Percentiles rank a stretch among this genome's conserved stretches.
Conservation (phyloP, 2,888 invertebrate species). For the Clistopyga incitator region DNA sequence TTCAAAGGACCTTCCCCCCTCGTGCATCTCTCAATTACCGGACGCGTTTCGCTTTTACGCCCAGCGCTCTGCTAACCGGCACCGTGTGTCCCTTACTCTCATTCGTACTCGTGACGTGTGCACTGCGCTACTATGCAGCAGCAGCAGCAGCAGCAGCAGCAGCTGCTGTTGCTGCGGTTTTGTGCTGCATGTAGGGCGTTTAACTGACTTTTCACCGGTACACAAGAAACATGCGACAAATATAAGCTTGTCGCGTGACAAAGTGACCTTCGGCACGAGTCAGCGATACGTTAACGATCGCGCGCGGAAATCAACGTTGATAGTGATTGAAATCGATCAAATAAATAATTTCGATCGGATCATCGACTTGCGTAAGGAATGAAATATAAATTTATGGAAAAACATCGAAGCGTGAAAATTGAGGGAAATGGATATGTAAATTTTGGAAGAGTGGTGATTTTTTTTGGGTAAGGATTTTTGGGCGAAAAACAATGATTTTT, state of each 20-base stretch:
- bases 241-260: slow-evolving; percentile 18
- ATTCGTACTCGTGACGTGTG: slow-evolving; percentile 16
- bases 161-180: background rate
- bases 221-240: slow-evolving; percentile 12
- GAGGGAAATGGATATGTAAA: no score
- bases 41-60: background rate
- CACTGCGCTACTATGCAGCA: background rate
- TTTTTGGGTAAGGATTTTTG: no score
- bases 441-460: no score
- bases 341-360: no score
- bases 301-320: no score
- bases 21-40: background rate
- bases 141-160: background rate
- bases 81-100: background rate
- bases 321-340: no score
- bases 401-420: no score
- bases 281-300: no score
- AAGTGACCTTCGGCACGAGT: slow-evolving; percentile 26
- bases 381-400: no score
- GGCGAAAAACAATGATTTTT: no score
- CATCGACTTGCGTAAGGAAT: no score
- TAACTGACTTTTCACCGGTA: slow-evolving; percentile 14
- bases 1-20: background rate
- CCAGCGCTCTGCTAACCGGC: background rate
- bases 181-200: background rate